Base-by-base conservation (phyloP, 2,113 vertebrate genomes). In the Cottus gobio region DNA sequence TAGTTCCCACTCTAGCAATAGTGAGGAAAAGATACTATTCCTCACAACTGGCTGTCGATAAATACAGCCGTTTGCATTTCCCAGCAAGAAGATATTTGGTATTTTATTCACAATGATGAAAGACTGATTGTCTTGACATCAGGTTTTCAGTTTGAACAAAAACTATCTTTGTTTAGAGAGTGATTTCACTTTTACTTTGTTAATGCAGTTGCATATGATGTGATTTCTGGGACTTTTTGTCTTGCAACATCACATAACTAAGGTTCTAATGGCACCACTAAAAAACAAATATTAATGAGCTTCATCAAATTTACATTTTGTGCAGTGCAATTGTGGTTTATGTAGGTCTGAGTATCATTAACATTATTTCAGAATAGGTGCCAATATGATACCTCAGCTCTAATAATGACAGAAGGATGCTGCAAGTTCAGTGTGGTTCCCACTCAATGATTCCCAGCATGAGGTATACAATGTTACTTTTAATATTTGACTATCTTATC, bases 1-100 rank as follows among this genome's bases (percentile, higher is more conserved):
- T 97, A 94, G 87, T 95, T 93, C 79, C 84, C 81, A 80, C 66
- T 81, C 42, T 46, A 73, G 79, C 66, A 80, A 78, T 64, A 48
- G 66, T n/a, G 20, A 75, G 39, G 44, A 75, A 18, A 37, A 31
- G 73, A 61, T 86, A n/a, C 62, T 30, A 79, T 83, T 56, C 28
- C 36, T 73, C 39, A 58, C 54, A 0, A 7, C 24, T 57, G 50
- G 79, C 82, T 70, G 54, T 48, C 34, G 34, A 76, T 78, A 52
- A 71, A 65, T 52, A 13, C 31, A 68, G 39, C 11, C 2, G 15
- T 61, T 60, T 44, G 13, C 61, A 56, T 80, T 67, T 70, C 30
- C 82, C 69, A 73, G 26, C 18, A 28, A 71, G 15, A 48, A 28
- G 54, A 67, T 77, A 58, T 62, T 34, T 3, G 10, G 18, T 39